Conservation (phyloP, 2,888 invertebrate species). For the Torymus aiolomorphi region DNA sequence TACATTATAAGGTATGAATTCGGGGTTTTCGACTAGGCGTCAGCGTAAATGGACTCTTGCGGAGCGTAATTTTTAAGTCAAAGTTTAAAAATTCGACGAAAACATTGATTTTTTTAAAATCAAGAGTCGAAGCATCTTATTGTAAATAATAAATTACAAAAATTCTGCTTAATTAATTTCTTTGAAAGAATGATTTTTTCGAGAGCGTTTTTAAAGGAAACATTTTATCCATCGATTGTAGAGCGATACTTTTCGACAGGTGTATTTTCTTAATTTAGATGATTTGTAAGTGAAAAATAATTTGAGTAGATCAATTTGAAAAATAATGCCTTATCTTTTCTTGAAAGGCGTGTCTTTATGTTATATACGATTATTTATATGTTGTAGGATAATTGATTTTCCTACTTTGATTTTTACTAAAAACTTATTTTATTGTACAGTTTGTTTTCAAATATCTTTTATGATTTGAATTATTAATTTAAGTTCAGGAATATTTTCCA, state of each 20-base stretch:
- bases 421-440: slow-evolving; percentile 1
- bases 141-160: slow-evolving; percentile 19
- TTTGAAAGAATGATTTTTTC: neutral
- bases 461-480: neutral
- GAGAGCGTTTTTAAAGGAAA: neutral
- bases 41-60: slow-evolving; percentile 35
- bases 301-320: too few species aligned
- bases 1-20: slow-evolving; percentile 9
- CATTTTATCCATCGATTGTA: slow-evolving; percentile 19
- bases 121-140: slow-evolving; percentile 3
- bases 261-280: neutral
- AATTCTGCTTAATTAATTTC: neutral
- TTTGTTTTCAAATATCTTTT: neutral
- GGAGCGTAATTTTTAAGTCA: slow-evolving; percentile 31
- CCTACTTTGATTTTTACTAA: neutral
- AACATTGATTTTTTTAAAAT: slow-evolving; percentile 33
- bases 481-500: neutral
- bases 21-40: slow-evolving; percentile 30
- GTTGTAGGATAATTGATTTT: neutral
- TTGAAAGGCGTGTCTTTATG: too few species aligned
- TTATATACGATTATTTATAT: too few species aligned
- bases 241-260: slow-evolving; percentile 20
- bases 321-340: too few species aligned
- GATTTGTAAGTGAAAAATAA: too few species aligned
- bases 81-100: slow-evolving; percentile 27